Base-by-base conservation (phyloP, 2,113 vertebrate species). In the Protomyctophum bolini region DNA sequence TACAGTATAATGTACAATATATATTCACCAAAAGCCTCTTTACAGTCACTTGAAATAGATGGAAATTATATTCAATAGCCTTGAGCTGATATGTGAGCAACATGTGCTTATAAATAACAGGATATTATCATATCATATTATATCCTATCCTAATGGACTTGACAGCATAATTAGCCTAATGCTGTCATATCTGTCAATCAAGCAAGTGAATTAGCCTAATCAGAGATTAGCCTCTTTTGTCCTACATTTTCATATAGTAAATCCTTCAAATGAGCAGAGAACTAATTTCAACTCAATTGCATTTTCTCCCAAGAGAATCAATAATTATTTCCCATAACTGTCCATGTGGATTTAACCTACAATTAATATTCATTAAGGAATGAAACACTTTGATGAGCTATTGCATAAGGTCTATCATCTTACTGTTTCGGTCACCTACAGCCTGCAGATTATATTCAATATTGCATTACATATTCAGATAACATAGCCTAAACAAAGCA, bases 271-370 rank as follows among this genome's bases (percentile, higher is more conserved):
- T 15, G 11, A 56, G 14, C 14, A 12, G 15, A 45, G 50, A 60
- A 59, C 56, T 62, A 57, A 68, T 73, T 69, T 81, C 45, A 69
- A 64, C 70, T 71, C 45, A 62, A 62, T 58, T 68, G 46, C 14
- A 48, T 49, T 21, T 41, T 48, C 58, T 51, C 55, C 61, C 56
- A 49, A n/a, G 51, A 47, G 56, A 64, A 69, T 46, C 12, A 58
- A 64, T 12, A 76, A 76, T 70, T 55, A 76, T 66, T 54, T 46
- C 41, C 21, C 54, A 45, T 7, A 48, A 66, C 12, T 52, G 12
- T 21, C 49, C 7, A 47, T 6, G 3, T 48, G 9, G 28, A 59
- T 60, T 66, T 58, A 51, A 10, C 15, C 29, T 10, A 28, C 7
- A 29, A 8, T n/a, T 12, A 29, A 28, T 41, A 56, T 54, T 55